Evolutionary conservation across 2,888 invertebrate genomes (phyloP).

Genomic region (Trissolcus japonicus): DNA sequence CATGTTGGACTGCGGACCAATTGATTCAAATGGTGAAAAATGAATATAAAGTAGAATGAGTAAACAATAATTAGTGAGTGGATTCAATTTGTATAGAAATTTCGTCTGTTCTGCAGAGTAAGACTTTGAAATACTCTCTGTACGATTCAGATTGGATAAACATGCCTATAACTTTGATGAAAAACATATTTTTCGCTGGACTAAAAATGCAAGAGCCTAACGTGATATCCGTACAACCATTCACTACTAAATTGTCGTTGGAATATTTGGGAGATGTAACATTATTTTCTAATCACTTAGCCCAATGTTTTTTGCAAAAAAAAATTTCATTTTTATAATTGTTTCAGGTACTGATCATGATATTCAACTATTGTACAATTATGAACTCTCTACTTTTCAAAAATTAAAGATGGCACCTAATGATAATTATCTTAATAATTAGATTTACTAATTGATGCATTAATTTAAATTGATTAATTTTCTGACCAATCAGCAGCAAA

Average conservation of each 20-base stretch:
- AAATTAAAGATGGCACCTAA: no score
- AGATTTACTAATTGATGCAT: no score
- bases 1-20: conserved; percentile 1
- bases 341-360: no score
- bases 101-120: conserved; percentile 8
- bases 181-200: not conserved
- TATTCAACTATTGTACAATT: no score
- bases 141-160: conserved; percentile 16
- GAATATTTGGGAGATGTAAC: conserved; percentile 13
- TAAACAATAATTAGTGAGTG: not conserved
- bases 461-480: no score
- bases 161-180: not conserved
- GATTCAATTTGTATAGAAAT: no score
- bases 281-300: no score
- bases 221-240: not conserved
- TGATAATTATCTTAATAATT: no score
- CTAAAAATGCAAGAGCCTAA: not conserved
- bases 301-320: no score
- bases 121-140: not conserved
- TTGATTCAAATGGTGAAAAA: conserved; percentile 7
- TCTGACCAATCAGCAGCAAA: no score
- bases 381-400: no score
- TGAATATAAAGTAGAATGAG: not conserved
- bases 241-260: conserved; percentile 10
- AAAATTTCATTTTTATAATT: no score